Evolutionary conservation across 2,113 vertebrate species (phyloP).

Genomic region (Bettongia penicillata): DNA sequence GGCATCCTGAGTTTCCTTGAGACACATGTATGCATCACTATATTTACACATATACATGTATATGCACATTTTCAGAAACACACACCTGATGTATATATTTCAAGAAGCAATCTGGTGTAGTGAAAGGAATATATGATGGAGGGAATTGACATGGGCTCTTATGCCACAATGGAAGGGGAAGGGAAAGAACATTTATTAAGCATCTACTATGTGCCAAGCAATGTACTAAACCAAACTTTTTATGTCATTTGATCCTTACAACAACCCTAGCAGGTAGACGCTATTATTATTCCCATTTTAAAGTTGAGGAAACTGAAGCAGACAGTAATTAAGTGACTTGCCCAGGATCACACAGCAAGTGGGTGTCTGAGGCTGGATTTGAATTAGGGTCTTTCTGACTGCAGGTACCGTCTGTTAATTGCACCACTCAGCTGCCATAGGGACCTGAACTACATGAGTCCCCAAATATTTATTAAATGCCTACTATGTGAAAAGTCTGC

Average conservation of each 20-base stretch:
- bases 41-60: not conserved
- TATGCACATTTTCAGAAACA: not conserved
- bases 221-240: not conserved
- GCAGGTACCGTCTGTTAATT: not conserved
- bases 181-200: not conserved
- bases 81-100: not conserved
- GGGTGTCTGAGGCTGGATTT: not conserved
- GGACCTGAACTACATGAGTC: not conserved
- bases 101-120: not conserved
- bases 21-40: fast-evolving
- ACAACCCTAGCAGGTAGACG: not conserved
- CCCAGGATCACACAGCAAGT: not conserved
- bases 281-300: not conserved
- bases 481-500: not conserved
- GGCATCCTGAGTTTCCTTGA: not conserved
- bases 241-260: not conserved
- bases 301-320: not conserved
- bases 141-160: not conserved
- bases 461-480: not conserved
- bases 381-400: not conserved
- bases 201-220: not conserved
- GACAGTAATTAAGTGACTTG: not conserved
- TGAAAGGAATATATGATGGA: not conserved
- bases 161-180: not conserved
- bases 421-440: not conserved